Evolutionary conservation across 2,888 invertebrate species (phyloP).

Genomic region (Patella pellucida): DNA sequence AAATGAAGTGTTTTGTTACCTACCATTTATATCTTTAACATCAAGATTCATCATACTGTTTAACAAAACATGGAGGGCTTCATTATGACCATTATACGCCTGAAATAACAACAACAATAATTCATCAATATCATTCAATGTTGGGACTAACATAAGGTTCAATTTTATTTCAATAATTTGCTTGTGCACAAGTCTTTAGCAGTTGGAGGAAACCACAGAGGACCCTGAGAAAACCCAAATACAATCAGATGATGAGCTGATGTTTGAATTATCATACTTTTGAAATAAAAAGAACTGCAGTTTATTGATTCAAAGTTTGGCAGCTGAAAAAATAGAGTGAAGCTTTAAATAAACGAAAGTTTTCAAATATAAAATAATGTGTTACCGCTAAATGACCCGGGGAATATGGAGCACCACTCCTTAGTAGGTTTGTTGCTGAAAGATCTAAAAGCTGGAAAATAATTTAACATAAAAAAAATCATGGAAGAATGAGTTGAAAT

Average conservation of each 20-base stretch:
- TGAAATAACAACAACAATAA: constrained; percentile 37
- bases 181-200: too few relatives aligned
- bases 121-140: too few relatives aligned
- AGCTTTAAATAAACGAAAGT: constrained; percentile 30
- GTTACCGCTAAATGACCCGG: constrained; percentile 76
- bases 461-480: not conserved
- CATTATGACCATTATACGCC: constrained; percentile 76
- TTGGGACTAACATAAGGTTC: too few relatives aligned
- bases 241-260: too few relatives aligned
- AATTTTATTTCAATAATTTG: too few relatives aligned
- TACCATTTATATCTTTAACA: constrained; percentile 74
- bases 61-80: constrained; percentile 75
- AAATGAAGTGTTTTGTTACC: constrained; percentile 15
- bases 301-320: too few relatives aligned
- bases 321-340: not conserved
- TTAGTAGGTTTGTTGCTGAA: constrained; percentile 64
- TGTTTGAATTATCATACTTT: too few relatives aligned
- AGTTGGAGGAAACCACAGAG: too few relatives aligned
- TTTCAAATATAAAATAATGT: too few relatives aligned
- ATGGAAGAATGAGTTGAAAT: too few relatives aligned
- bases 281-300: too few relatives aligned
- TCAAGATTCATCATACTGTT: constrained; percentile 75
- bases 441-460: constrained; percentile 64
- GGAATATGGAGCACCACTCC: constrained; percentile 70
- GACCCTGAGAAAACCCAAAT: too few relatives aligned